These are phyloP conservation scores for Carcina quercana DNA, from an alignment of 2,888 invertebrate genomes.

Conservation along the genomic window DNA sequence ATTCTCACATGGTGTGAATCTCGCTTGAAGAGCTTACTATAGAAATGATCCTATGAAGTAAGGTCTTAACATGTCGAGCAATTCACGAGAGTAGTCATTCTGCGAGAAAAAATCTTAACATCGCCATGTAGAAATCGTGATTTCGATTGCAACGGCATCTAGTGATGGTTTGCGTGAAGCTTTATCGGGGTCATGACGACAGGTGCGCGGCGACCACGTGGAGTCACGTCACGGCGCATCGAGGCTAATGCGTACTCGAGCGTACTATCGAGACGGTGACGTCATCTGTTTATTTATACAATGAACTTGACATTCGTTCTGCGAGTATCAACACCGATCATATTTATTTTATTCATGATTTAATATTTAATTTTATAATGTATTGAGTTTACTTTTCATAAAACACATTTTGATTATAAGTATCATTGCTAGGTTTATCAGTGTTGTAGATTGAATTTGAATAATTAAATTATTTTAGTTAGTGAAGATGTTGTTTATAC, in stretches of 20 bases:
- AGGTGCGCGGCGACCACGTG: background rate
- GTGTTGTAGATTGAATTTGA: no score
- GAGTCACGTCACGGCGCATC: background rate
- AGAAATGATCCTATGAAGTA: conserved; percentile 27
- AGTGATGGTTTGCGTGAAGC: conserved; percentile 1
- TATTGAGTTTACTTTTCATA: no score
- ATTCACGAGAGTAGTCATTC: conserved; percentile 7
- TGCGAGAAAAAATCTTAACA: conserved; percentile 24
- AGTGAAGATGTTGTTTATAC: no score
- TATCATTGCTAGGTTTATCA: no score
- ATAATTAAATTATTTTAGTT: no score
- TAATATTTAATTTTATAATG: no score
- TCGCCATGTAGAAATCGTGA: conserved; percentile 63
- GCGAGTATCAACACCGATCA: no score
- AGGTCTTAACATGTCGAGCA: conserved; percentile 28
- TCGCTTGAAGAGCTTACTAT: conserved; percentile 26
- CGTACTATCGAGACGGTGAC: background rate
- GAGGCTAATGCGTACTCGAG: background rate
- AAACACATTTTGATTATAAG: no score
- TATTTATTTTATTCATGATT: no score
- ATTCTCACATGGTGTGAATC: conserved; percentile 20
- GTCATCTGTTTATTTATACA: conserved; percentile 2
- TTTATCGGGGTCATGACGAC: background rate
- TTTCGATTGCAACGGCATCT: conserved; percentile 14
- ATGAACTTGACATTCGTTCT: no score